Percentiles rank a stretch among this genome's conserved stretches.
These are phyloP conservation scores for Ochropacha duplaris DNA, from an alignment of 2,888 invertebrate species.

Conservation along the genomic window DNA sequence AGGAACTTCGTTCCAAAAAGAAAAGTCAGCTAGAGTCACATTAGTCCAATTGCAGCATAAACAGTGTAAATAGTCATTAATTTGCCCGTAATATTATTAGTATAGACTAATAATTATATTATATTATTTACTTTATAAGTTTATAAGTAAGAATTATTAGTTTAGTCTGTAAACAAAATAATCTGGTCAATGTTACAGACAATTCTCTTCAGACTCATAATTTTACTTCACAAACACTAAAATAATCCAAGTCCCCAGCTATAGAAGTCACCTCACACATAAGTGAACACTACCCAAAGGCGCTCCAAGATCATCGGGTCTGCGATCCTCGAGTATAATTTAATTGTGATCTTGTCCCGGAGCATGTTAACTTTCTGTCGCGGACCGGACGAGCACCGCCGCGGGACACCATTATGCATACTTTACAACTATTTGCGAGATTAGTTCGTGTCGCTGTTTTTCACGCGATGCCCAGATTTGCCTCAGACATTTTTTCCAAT, in stretches of 20 bases:
- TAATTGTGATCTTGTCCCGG: constrained; percentile 17
- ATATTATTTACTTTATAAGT: too few species aligned
- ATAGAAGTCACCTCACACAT: not conserved
- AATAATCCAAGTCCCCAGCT: not conserved
- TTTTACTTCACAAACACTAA: too few species aligned
- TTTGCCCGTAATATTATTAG: too few species aligned
- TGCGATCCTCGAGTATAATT: constrained; percentile 13
- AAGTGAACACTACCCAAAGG: constrained; percentile 11
- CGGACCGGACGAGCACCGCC: constrained; percentile 20
- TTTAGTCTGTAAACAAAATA: too few species aligned
- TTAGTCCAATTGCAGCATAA: too few species aligned
- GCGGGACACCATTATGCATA: constrained; percentile 25
- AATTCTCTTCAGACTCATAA: too few species aligned
- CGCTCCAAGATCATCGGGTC: constrained; percentile 5
- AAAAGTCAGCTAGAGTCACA: too few species aligned
- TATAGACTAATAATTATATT: too few species aligned
- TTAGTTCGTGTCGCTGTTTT: constrained; percentile 2
- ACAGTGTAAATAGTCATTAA: too few species aligned
- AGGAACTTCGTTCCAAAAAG: too few species aligned
- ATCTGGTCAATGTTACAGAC: too few species aligned
- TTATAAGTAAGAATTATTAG: too few species aligned
- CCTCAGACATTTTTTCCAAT: constrained; percentile 4
- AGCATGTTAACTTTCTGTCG: constrained; percentile 6
- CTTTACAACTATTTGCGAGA: constrained; percentile 16
- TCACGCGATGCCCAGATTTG: constrained; percentile 26